Evolutionary conservation across 2,888 invertebrate genomes (phyloP).

Genomic region (Drosophila picticornis): DNA sequence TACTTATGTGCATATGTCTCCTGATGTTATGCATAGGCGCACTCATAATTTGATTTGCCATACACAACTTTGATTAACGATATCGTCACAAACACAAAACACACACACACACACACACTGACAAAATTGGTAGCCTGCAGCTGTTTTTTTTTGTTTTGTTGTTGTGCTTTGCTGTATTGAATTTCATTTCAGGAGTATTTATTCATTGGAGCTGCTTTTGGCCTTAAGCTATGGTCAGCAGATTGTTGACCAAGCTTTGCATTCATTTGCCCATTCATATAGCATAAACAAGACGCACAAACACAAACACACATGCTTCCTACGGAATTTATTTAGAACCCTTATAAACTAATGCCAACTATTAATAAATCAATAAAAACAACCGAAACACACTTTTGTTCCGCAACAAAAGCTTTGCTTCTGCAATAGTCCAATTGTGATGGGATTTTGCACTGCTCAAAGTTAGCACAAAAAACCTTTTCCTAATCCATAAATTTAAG

Average conservation of each 20-base stretch:
- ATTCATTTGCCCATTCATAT: not conserved
- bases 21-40: slow-evolving; percentile 27
- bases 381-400: not conserved
- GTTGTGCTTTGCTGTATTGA: slow-evolving; percentile 45
- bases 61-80: slow-evolving; percentile 65
- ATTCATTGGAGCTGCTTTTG: slow-evolving; percentile 26
- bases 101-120: slow-evolving; percentile 15
- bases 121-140: slow-evolving; percentile 48
- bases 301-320: not conserved
- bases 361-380: not conserved
- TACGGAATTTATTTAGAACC: not conserved
- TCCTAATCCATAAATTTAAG: not conserved
- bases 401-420: not conserved
- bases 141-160: slow-evolving; percentile 38
- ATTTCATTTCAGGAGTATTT: slow-evolving; percentile 49
- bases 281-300: not conserved
- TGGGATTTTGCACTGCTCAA: not conserved
- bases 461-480: not conserved
- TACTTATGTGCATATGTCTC: slow-evolving; percentile 61
- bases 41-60: slow-evolving; percentile 65
- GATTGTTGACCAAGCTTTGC: slow-evolving; percentile 40
- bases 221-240: slow-evolving; percentile 64
- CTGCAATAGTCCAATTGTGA: not conserved
- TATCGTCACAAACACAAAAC: slow-evolving; percentile 35
- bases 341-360: not conserved